Evolutionary conservation across 2,797 vertebrate species (phyloP).

Genomic region (Anableps anableps): DNA sequence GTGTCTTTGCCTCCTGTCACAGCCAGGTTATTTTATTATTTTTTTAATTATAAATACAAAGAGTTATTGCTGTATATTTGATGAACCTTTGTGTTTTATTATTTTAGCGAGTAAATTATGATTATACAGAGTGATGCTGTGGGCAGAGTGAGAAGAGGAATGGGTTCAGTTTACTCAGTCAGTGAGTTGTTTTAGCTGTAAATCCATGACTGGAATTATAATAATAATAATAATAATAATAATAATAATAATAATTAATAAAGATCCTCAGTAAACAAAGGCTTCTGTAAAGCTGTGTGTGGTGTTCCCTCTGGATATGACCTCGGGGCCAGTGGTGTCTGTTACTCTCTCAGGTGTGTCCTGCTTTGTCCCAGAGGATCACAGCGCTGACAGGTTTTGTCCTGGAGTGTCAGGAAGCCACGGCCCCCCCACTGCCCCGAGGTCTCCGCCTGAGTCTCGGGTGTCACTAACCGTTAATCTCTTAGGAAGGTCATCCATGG

Average conservation of each 20-base stretch:
- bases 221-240: constrained; percentile 39
- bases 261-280: constrained; percentile 27
- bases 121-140: constrained; percentile 58
- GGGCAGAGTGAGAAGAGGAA: constrained; percentile 22
- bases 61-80: constrained; percentile 64
- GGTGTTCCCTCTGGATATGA: constrained; percentile 34
- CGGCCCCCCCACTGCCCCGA: constrained; percentile 2
- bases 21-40: constrained; percentile 14
- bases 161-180: constrained; percentile 26
- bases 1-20: constrained; percentile 38
- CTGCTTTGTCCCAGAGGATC: constrained; percentile 50
- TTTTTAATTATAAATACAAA: constrained; percentile 50
- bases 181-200: constrained; percentile 44
- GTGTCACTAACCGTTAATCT: constrained; percentile 38
- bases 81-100: constrained; percentile 58
- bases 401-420: constrained; percentile 49
- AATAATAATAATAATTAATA: constrained; percentile 37
- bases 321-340: constrained; percentile 48
- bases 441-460: constrained; percentile 39
- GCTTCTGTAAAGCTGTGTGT: constrained; percentile 12
- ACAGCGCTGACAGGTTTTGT: constrained; percentile 55
- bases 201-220: constrained; percentile 49
- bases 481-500: constrained; percentile 36
- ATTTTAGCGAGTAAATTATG: constrained; percentile 73
- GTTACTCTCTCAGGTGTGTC: constrained; percentile 64